Base-by-base conservation (phyloP, 1,140 invertebrate species). In the Polypedilum vanderplanki region DNA sequence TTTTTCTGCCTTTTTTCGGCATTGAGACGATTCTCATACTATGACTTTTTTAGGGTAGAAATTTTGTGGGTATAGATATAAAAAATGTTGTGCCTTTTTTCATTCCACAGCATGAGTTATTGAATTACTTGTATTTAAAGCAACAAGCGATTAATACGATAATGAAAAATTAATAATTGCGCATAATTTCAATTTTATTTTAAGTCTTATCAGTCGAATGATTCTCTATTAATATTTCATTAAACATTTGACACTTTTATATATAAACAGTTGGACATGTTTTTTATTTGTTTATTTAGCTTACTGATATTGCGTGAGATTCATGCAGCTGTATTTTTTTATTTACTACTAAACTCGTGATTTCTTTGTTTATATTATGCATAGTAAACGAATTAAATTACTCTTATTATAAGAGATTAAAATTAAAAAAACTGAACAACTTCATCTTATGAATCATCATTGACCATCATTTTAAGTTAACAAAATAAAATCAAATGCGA, bases 1-100 rank as follows among this genome's bases (percentile, higher is more conserved):
- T n/a, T 57, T 57, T 57, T 57, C 4, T 57, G 46, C 46, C 46
- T 57, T 57, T 57, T 57, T 57, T 57, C n/a, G 46, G 46, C 46
- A 57, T 57, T 57, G 10, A 57, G 46, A 57, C 46, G 3, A 57
- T 15, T 57, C n/a, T 57, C 12, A n/a, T 57, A 3, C 12, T n/a
- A 1, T n/a, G 41, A 15, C 12, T 9, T n/a, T n/a, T 4, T 12
- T 12, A 15, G 12, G 46, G n/a, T 12, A 12, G 15, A 4, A 3
- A 57, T 4, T 12, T n/a, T 3, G 46, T n/a, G 46, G 12, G 12
- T 57, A 57, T 12, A 9, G 15, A 46, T 12, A 57, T n/a, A n/a
- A 57, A 57, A n/a, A 57, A 12, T 4, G 15, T 57, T 57, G 46
- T 57, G 46, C 24, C 24, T 33, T 33, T n/a, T n/a, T n/a, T n/a